A percentile compares a stretch with the other conserved stretches of the same genome.
Evolutionary conservation across 2,113 vertebrate genomes (phyloP).

Genomic region (Calypte anna): DNA sequence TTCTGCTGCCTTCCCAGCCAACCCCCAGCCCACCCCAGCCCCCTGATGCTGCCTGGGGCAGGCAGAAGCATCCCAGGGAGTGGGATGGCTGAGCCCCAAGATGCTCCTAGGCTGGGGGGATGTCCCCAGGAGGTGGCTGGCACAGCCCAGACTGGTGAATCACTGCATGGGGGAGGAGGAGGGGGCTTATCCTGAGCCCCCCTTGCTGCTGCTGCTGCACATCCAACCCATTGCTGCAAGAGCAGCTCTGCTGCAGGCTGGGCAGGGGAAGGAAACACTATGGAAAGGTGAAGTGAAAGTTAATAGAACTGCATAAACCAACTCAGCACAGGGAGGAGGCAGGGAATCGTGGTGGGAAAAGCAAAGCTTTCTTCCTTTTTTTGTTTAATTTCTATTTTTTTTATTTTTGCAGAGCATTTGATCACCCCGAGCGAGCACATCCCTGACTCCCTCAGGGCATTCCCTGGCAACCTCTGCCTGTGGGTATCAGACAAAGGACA

Average conservation of each 20-base stretch:
- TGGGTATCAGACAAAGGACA: background rate
- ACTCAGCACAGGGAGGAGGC: background rate
- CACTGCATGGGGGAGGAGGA: fast-evolving
- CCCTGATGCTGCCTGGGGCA: background rate
- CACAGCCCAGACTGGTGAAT: fast-evolving
- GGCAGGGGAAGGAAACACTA: background rate
- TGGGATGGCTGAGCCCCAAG: fast-evolving
- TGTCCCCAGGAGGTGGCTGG: background rate
- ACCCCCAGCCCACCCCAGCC: background rate
- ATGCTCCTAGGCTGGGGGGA: fast-evolving
- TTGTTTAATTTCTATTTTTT: no score
- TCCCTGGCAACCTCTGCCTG: background rate
- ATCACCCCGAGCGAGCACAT: background rate
- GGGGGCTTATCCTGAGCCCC: background rate
- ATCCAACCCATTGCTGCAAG: background rate
- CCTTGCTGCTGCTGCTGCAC: background rate
- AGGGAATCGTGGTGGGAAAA: background rate
- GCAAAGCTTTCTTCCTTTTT: background rate
- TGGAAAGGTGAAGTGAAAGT: constrained; percentile 2
- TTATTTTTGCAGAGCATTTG: background rate
- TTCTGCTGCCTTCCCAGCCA: background rate
- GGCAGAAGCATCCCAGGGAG: fast-evolving
- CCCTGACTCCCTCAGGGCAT: background rate
- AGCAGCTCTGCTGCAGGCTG: background rate
- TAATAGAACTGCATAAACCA: background rate